These are phyloP conservation scores for Notarius lentiginosus DNA, from an alignment of 2,113 vertebrate species.

Conservation along the genomic window DNA sequence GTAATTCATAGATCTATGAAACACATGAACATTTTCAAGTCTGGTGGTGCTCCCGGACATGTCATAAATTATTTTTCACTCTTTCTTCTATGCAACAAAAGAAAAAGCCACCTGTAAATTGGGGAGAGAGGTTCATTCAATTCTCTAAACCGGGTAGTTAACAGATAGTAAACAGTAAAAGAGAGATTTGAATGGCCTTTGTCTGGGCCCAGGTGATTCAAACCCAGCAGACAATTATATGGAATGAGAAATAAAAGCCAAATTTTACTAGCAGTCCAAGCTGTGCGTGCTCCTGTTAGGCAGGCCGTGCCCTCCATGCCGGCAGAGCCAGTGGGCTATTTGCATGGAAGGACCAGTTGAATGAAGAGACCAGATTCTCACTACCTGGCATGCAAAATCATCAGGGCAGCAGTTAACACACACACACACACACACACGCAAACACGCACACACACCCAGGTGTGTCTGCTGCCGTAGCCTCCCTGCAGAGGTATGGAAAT, in stretches of 20 bases:
- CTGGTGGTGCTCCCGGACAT: conserved; percentile 6
- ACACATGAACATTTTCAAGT: not conserved
- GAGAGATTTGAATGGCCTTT: conserved; percentile 63
- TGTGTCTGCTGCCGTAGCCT: conserved; percentile 61
- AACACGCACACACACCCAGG: conserved; percentile 69
- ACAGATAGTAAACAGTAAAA: conserved; percentile 52
- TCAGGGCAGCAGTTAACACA: conserved; percentile 74
- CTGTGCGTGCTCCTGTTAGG: conserved; percentile 73
- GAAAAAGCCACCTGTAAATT: conserved; percentile 48
- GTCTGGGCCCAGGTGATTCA: conserved; percentile 51
- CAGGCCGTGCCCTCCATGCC: conserved; percentile 64
- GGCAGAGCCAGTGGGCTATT: conserved; percentile 60
- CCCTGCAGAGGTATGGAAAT: conserved; percentile 66
- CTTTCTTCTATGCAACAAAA: conserved; percentile 32
- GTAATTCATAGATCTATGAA: conserved; percentile 12
- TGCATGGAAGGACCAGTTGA: conserved; percentile 77
- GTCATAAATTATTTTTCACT: not conserved
- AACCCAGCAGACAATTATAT: conserved; percentile 61
- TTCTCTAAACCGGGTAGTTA: conserved; percentile 48
- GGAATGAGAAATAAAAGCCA: conserved; percentile 57
- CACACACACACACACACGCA: conserved; percentile 57
- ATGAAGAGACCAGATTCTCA: conserved; percentile 72
- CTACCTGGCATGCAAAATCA: conserved; percentile 78
- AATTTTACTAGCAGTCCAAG: conserved; percentile 77
- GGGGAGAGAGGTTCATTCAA: conserved; percentile 26